Percentiles rank a stretch among this genome's conserved stretches.
These are phyloP conservation scores for Drosophila kikkawai DNA, from an alignment of 1,140 invertebrate genomes.

Conservation along the genomic window DNA sequence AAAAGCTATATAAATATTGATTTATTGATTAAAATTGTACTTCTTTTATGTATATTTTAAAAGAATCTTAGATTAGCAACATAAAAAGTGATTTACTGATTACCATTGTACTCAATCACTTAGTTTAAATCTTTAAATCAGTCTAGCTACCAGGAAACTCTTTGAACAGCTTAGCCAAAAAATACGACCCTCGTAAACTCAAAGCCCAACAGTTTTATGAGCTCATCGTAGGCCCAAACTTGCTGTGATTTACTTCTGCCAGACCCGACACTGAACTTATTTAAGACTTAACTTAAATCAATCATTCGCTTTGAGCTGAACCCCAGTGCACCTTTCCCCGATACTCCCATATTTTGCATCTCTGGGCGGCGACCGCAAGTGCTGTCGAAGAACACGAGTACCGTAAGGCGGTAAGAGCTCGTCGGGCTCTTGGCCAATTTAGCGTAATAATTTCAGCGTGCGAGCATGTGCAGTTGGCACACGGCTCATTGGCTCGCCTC, in stretches of 20 bases:
- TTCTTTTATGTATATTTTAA: background rate
- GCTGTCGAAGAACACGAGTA: conserved; percentile 33
- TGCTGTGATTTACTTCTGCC: conserved; percentile 1
- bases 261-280: background rate
- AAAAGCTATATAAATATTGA: too few relatives aligned
- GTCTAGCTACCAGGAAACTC: background rate
- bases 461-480: conserved; percentile 68
- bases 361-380: conserved; percentile 33
- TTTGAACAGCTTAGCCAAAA: background rate
- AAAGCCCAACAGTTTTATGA: background rate
- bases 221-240: background rate
- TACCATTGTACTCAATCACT: background rate
- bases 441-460: conserved; percentile 73
- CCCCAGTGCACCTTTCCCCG: background rate
- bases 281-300: conserved; percentile 25
- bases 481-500: conserved; percentile 58
- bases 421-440: conserved; percentile 70
- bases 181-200: background rate
- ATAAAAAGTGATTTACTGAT: background rate
- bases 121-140: background rate
- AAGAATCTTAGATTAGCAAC: background rate
- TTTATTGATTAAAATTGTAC: too few relatives aligned
- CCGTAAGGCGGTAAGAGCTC: conserved; percentile 38
- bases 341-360: conserved; percentile 8
- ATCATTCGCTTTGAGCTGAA: conserved; percentile 7